Base-by-base conservation (phyloP, 92 coral and sea anemone genomes). In the Scolanthus callimorphus region DNA sequence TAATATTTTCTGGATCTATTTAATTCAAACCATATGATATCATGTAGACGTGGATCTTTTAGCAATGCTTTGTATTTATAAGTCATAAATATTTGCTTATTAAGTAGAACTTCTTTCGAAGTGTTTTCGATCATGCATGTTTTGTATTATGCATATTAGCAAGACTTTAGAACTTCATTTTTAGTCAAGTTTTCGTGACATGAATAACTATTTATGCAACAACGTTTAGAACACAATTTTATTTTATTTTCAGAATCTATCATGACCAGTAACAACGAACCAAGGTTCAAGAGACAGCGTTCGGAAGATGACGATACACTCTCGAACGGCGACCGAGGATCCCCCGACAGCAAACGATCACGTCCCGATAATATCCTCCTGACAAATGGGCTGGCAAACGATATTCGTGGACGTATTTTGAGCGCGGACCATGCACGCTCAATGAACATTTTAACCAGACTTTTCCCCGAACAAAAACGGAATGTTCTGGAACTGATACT, bases 391-490 rank as follows among this genome's bases (percentile, higher is more conserved):
- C 77, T 71, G 30, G 76, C 71, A 9, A 44, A 47, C 39, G 79
- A 74, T 31, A 80, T 55, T 3, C 58, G 60, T 12, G 75, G 60
- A 27, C 68, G 82, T 25, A 70, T 68, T 19, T 29, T 68, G 9
- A 55, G 72, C 2, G 57, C 69, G 9, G 89, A 91, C 29, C 88
- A 91, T 38, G 54, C 75, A 12, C 88, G 97, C 20, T 76, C 55
- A 57, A 80, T 91, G 92, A 83, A 77, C 37, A 80, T 91, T 67
- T 44, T 91, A 50, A 74, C 80, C 44, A 73, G 97, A 58, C 71
- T 91, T 52, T 91, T 91, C 51, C 97, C 97, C 0, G 96, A 84
- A 52, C 97, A 91, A 51, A 91, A 91, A 29, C 78, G 85, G 22
- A 85, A 91, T 49, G 96, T 91, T 34, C 65, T 91, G 69, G 97